A percentile compares a stretch with the other conserved stretches of the same genome.
These are phyloP conservation scores for Pogoniulus pusillus DNA, from an alignment of 2,797 vertebrate species.

Conservation along the genomic window DNA sequence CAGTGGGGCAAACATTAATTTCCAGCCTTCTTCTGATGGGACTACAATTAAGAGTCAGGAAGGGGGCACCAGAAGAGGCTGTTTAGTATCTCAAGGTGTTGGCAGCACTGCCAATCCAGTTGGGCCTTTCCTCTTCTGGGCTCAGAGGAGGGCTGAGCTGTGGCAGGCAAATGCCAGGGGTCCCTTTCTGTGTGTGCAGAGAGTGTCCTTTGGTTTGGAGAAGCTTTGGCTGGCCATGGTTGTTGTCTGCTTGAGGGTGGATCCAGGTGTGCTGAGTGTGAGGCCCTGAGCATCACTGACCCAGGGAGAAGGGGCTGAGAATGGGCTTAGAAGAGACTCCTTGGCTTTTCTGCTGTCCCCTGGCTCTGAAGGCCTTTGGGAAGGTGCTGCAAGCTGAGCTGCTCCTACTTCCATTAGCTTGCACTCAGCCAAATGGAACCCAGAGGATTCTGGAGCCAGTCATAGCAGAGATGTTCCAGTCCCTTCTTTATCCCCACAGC, in stretches of 20 bases:
- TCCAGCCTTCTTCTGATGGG: not conserved
- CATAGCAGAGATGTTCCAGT: no score
- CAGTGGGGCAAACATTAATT: not conserved
- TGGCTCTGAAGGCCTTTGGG: not conserved
- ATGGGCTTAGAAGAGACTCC: not conserved
- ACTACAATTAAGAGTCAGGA: not conserved
- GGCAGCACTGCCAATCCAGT: not conserved
- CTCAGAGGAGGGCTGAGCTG: not conserved
- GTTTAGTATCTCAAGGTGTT: not conserved
- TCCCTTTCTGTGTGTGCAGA: not conserved
- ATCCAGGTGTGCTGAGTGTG: not conserved
- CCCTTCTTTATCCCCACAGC: no score
- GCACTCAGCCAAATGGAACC: slow-evolving; percentile 37
- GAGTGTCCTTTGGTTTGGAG: not conserved
- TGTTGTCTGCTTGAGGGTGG: not conserved
- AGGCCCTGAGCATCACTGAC: not conserved
- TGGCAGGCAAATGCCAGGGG: not conserved
- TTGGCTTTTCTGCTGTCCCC: not conserved
- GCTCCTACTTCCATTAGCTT: slow-evolving; percentile 29
- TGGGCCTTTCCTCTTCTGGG: not conserved
- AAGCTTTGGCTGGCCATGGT: not conserved
- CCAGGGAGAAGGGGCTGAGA: not conserved
- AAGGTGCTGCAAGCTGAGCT: not conserved
- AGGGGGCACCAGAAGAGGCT: not conserved
- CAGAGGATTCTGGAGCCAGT: slow-evolving; percentile 62